Base-by-base conservation (phyloP, 2,888 invertebrate genomes). In the Morpho deidamia region DNA sequence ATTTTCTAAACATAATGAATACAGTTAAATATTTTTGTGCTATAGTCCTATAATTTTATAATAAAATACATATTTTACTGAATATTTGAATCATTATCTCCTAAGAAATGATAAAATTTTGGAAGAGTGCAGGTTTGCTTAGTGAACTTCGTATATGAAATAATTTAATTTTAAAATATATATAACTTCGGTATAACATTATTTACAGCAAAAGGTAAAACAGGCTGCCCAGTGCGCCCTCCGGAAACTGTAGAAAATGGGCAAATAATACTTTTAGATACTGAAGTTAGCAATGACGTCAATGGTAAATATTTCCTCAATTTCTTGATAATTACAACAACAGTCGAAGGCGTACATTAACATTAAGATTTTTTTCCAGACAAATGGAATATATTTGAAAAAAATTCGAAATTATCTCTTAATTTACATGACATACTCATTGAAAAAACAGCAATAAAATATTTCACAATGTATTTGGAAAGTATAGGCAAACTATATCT, bases 391-490 rank as follows among this genome's bases (percentile, higher is more conserved):
- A 71, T 83, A 65, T 84, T 88, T 61, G 80, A 81, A 55, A 87
- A 88, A 63, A 88, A 89, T 63, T 94, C 94, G 0, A 91, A 93
- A 54, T 85, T 97, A 50, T 94, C 95, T 5, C 93, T 95, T 83
- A 94, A 92, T 49, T 86, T 97, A 56, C 83, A 91, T 56, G 95
- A 97, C 69, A 93, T 96, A 62, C 88, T 98, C 11, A 82, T 91
- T 32, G 96, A 96, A 78, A 95, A 95, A 74, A 93, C 93, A 73
- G 95, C 95, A 53, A 86, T 97, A 32, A 93, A 94, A 44, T 95
- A 96, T 80, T 96, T 97, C 76, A 92, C 96, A 52, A 95, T 96
- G 70, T 98, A 93, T 79, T 92, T 98, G 92, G 96, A 97, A 70
- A 90, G 93, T n/a, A 91, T 92, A 61, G 93, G 93, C 54, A 92